phyloP scores from a whole-genome alignment of 2,113 vertebrate species.

The Corythornis cristatus region DNA sequence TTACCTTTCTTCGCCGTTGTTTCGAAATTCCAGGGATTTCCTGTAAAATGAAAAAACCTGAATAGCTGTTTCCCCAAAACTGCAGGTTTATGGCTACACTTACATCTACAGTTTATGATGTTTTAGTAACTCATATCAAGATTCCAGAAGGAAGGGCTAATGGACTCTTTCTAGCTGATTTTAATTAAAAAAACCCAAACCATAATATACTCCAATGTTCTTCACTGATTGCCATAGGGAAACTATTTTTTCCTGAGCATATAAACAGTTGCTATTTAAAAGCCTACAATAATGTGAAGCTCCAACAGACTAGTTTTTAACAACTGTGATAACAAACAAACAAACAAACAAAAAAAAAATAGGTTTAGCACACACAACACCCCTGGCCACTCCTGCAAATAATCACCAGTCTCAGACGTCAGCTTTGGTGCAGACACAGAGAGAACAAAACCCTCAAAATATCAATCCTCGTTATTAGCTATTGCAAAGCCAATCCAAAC shows the following conservation, averaged over 20 bases:
- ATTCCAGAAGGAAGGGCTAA: background rate
- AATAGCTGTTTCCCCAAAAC: background rate
- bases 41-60: background rate
- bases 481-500: too few species aligned
- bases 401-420: too few species aligned
- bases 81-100: background rate
- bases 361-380: too few species aligned
- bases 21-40: background rate
- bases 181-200: background rate
- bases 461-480: too few species aligned
- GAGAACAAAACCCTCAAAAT: too few species aligned
- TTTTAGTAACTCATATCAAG: background rate
- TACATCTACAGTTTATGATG: background rate
- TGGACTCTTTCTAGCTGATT: background rate
- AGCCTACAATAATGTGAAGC: background rate
- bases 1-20: background rate
- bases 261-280: background rate
- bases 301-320: background rate
- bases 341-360: too few species aligned
- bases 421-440: too few species aligned
- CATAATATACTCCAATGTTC: background rate
- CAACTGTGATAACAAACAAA: background rate
- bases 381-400: too few species aligned
- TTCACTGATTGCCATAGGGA: background rate
- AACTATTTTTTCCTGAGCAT: background rate